Percentiles rank a stretch among this genome's conserved stretches.
Conservation (phyloP, 64 coral and sea anemone genomes). For the Actinia equina region DNA sequence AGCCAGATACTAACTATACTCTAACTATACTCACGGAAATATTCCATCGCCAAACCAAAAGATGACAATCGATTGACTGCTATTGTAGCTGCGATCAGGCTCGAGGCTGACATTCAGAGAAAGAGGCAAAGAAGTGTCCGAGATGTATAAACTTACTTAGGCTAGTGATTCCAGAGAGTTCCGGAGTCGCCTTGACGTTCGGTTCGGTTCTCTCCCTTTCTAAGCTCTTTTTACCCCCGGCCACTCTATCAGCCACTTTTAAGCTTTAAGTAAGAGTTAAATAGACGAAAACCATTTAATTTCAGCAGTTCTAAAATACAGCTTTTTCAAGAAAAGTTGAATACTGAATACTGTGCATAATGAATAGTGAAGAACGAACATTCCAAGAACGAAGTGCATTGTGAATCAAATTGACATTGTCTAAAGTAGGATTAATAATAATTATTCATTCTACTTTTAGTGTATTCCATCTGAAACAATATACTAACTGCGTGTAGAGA, state of each 20-base stretch:
- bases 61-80: neutral
- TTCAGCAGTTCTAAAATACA: neutral
- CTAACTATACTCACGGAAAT: conserved; percentile 8
- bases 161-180: neutral
- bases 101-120: neutral
- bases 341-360: no score
- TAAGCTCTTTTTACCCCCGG: neutral
- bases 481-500: no score
- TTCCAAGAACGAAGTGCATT: no score
- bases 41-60: neutral
- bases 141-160: neutral
- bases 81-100: neutral
- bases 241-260: neutral
- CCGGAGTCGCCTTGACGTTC: neutral
- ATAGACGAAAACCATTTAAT: conserved; percentile 4
- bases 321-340: neutral
- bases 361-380: no score
- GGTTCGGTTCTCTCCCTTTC: neutral
- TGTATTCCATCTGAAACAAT: no score
- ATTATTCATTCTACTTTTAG: no score
- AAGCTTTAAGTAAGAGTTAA: conserved; percentile 1
- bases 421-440: no score
- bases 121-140: neutral
- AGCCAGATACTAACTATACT: no score
- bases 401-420: no score